A percentile compares a stretch with the other conserved stretches of the same genome.
phyloP scores from a whole-genome alignment of 2,113 vertebrate genomes.

The Ptyas mucosa region DNA sequence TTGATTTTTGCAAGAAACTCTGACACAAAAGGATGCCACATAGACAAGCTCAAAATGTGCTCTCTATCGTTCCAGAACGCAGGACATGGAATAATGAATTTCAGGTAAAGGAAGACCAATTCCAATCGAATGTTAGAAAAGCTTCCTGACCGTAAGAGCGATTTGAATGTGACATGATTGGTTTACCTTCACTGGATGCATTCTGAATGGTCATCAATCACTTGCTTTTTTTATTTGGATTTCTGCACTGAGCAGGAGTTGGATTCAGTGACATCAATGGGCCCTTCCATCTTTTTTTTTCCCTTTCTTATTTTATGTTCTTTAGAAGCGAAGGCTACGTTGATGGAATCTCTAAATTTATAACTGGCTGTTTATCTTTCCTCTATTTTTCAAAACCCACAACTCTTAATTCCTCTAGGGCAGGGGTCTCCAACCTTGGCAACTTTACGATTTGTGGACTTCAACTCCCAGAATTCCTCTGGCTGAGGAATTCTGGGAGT shows the following conservation, averaged over 20 bases:
- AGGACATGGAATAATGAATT: neutral
- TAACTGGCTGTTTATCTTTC: neutral
- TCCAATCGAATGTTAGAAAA: neutral
- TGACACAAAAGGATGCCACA: too few relatives aligned
- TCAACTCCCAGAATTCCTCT: too few relatives aligned
- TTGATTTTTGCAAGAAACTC: too few relatives aligned
- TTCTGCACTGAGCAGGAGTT: neutral
- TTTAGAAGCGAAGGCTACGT: neutral
- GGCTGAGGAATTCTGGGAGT: too few relatives aligned
- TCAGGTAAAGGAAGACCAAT: neutral
- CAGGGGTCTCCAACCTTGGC: too few relatives aligned
- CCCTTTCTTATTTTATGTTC: neutral
- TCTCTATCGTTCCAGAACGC: neutral
- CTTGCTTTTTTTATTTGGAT: too few relatives aligned
- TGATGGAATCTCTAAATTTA: neutral
- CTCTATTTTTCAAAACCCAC: neutral
- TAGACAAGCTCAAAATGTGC: too few relatives aligned
- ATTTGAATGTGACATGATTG: neutral
- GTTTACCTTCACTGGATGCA: neutral
- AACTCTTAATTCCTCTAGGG: neutral
- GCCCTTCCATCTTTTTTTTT: too few relatives aligned
- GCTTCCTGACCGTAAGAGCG: neutral
- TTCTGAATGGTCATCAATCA: neutral
- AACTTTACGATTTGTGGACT: too few relatives aligned
- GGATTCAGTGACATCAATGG: neutral